These are phyloP conservation scores for Schlechtendalia chinensis DNA, from an alignment of 1,140 invertebrate species.

Conservation along the genomic window DNA sequence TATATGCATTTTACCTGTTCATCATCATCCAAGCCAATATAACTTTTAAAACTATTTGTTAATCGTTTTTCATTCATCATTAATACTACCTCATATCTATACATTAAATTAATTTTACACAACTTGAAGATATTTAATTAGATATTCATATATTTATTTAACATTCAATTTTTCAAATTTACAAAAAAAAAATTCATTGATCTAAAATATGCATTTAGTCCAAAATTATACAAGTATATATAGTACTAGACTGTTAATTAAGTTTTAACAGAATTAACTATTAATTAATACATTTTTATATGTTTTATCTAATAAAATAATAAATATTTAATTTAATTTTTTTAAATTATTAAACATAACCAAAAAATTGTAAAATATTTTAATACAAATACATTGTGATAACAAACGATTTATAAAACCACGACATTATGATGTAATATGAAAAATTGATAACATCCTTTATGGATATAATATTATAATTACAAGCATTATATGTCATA, in stretches of 20 bases:
- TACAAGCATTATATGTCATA: too few relatives aligned
- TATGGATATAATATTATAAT: too few relatives aligned
- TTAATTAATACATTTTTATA: too few relatives aligned
- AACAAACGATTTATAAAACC: not conserved
- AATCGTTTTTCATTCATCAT: constrained; percentile 57
- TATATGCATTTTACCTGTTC: constrained; percentile 22
- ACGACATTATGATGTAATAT: not conserved
- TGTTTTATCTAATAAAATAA: not conserved
- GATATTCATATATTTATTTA: not conserved
- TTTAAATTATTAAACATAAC: not conserved
- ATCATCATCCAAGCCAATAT: constrained; percentile 59
- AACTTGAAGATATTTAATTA: not conserved
- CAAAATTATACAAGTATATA: not conserved
- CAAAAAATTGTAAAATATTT: not conserved
- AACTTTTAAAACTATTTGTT: constrained; percentile 61
- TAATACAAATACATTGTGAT: not conserved
- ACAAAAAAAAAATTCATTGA: not conserved
- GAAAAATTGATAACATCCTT: too few relatives aligned
- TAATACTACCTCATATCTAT: constrained; percentile 43
- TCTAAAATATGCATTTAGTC: not conserved
- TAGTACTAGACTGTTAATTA: not conserved
- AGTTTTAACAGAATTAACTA: not conserved
- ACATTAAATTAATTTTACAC: not conserved
- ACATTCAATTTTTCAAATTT: not conserved
- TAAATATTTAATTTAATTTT: too few relatives aligned